These are phyloP conservation scores for Chrysocyon brachyurus DNA, from an alignment of 2,797 vertebrate genomes.

Conservation along the genomic window DNA sequence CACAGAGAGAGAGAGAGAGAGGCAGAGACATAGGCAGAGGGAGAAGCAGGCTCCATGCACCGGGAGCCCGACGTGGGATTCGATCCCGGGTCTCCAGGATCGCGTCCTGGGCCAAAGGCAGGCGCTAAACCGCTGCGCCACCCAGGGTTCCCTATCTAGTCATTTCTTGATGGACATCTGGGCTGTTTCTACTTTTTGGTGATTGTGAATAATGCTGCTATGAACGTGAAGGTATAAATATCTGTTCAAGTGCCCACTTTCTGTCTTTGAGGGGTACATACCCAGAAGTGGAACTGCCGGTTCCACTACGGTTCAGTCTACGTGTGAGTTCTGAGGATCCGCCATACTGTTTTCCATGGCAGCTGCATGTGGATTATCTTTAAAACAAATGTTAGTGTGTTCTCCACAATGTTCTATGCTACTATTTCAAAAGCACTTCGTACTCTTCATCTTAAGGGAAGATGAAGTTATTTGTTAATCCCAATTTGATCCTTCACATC, in stretches of 20 bases:
- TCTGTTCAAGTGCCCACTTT: neutral
- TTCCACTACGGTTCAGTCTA: neutral
- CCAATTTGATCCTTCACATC: neutral
- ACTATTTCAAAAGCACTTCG: neutral
- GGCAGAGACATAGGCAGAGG: too few species aligned
- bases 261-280: neutral
- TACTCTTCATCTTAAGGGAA: neutral
- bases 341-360: neutral
- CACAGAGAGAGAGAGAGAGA: too few species aligned
- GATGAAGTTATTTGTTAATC: neutral
- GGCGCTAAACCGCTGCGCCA: too few species aligned
- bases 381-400: neutral
- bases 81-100: too few species aligned
- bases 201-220: neutral
- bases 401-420: too few species aligned
- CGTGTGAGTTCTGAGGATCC: neutral
- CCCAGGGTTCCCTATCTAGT: neutral
- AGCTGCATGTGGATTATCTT: neutral
- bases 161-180: neutral
- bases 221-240: neutral
- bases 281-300: neutral
- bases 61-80: too few species aligned
- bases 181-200: neutral
- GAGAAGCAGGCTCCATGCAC: too few species aligned
- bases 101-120: too few species aligned